Conservation (phyloP, 1,140 invertebrate species). For the Portunus trituberculatus region DNA sequence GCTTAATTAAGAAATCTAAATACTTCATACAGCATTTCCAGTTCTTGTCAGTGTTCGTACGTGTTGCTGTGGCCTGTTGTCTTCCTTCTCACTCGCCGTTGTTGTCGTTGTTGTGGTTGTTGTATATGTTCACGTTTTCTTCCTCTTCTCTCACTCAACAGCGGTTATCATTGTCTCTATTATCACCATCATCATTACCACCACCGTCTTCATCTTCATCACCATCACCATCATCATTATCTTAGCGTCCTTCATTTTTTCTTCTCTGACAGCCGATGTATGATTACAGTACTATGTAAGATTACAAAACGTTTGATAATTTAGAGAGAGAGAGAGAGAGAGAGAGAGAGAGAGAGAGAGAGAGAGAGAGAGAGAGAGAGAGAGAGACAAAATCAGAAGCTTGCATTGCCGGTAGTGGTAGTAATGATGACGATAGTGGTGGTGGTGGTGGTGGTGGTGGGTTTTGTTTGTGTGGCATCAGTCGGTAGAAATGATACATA, state of each 20-base stretch:
- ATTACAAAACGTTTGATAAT: background rate
- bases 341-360: slow-evolving; percentile 29
- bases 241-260: too few species aligned
- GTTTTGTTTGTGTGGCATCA: background rate
- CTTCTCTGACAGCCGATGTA: background rate
- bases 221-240: background rate
- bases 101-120: background rate
- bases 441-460: too few species aligned
- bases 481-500: background rate
- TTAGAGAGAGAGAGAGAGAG: slow-evolving; percentile 11
- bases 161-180: background rate
- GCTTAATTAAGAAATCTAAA: too few species aligned
- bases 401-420: background rate
- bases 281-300: too few species aligned
- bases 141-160: background rate
- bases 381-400: background rate
- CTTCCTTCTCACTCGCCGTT: background rate
- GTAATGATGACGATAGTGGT: too few species aligned
- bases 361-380: slow-evolving; percentile 27
- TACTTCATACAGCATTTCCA: background rate
- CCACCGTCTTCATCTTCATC: too few species aligned
- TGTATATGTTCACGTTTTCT: background rate
- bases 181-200: too few species aligned
- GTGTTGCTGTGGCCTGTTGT: too few species aligned
- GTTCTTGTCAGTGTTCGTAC: too few species aligned